These are phyloP conservation scores for Cerastoderma edule DNA, from an alignment of 2,888 invertebrate species.

Conservation along the genomic window DNA sequence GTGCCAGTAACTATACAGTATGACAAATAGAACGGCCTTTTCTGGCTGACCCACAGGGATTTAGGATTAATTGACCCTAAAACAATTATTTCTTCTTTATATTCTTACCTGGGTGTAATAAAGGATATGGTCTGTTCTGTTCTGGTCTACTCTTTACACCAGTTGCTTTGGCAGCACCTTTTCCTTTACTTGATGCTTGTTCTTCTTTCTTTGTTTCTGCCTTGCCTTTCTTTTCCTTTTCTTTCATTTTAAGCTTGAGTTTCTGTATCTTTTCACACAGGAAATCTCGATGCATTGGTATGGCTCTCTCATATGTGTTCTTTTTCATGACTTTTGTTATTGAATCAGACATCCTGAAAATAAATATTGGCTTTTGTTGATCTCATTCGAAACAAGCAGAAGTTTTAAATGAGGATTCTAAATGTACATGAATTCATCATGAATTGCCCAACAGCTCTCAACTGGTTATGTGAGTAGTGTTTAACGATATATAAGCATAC, in stretches of 20 bases:
- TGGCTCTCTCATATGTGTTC: conserved; percentile 34
- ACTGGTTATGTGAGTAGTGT: no score
- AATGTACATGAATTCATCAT: no score
- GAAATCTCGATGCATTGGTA: conserved; percentile 7
- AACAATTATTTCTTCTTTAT: conserved; percentile 2
- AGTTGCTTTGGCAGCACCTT: background rate
- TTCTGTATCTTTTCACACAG: conserved; percentile 35
- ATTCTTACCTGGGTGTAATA: no score
- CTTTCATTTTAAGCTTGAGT: conserved; percentile 28
- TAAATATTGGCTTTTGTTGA: no score
- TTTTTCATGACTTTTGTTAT: conserved; percentile 27
- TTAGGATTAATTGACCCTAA: background rate
- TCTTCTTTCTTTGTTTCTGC: conserved; percentile 4
- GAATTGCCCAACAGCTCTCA: no score
- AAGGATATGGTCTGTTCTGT: no score
- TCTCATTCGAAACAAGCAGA: no score
- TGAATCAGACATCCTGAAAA: background rate
- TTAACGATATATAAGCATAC: no score
- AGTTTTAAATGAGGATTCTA: no score
- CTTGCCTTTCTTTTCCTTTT: conserved; percentile 19
- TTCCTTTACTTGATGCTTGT: conserved; percentile 1
- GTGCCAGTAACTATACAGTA: no score
- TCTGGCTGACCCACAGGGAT: no score
- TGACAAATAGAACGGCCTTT: no score
- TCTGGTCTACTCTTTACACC: background rate